These are phyloP conservation scores for Coregonus sp. DNA, from an alignment of 2,797 vertebrate genomes.

Conservation along the genomic window DNA sequence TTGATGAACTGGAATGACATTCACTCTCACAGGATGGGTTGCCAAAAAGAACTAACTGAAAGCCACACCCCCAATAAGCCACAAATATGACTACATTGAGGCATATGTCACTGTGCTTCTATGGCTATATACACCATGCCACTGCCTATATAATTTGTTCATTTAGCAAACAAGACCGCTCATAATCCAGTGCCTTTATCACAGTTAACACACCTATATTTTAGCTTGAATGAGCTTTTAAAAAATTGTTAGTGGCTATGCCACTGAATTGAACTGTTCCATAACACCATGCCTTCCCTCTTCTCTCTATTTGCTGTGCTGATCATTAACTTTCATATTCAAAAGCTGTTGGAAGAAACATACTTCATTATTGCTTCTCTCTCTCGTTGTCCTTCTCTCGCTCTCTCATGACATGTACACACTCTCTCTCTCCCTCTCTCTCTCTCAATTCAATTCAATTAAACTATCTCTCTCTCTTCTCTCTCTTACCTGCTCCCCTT, in stretches of 20 bases:
- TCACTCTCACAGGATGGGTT: too few species aligned
- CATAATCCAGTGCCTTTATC: too few species aligned
- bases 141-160: too few species aligned
- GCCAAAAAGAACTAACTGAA: too few species aligned
- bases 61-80: too few species aligned
- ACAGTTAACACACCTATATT: too few species aligned
- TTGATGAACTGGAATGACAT: too few species aligned
- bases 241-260: not conserved
- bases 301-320: not conserved
- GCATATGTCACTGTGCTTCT: too few species aligned
- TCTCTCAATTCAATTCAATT: not conserved
- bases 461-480: not conserved
- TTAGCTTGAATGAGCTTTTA: too few species aligned
- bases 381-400: not conserved
- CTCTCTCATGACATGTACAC: not conserved
- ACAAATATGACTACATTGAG: too few species aligned
- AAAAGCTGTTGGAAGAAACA: not conserved
- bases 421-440: constrained; percentile 7
- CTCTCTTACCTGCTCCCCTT: constrained; percentile 1
- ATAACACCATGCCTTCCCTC: not conserved
- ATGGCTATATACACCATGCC: too few species aligned
- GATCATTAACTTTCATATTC: not conserved
- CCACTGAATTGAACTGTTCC: not conserved
- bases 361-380: constrained; percentile 18
- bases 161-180: too few species aligned